phyloP scores from a whole-genome alignment of 1,140 invertebrate species.

The Meloidogyne exigua region DNA sequence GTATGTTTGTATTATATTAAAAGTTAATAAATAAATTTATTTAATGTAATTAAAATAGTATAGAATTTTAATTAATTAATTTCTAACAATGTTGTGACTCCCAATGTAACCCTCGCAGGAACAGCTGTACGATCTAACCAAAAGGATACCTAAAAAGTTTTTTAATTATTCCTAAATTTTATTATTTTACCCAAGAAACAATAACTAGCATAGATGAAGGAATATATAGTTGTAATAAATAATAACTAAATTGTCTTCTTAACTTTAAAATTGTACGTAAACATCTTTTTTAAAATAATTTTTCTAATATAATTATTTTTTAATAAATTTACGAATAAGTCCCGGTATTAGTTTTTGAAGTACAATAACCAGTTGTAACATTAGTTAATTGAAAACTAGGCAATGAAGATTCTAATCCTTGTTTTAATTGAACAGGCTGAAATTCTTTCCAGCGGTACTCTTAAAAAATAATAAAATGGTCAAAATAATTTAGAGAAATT shows the following conservation, averaged over 20 bases:
- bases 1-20: too few species aligned
- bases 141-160: constrained; percentile 58
- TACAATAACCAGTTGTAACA: constrained; percentile 86
- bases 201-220: constrained; percentile 67
- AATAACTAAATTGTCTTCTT: constrained; percentile 90
- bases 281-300: constrained; percentile 67
- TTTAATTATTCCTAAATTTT: not conserved
- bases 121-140: constrained; percentile 68
- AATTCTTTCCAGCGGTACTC: constrained; percentile 78
- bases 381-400: constrained; percentile 88
- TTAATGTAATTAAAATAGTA: constrained; percentile 60
- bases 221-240: constrained; percentile 77
- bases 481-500: not conserved
- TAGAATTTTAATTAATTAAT: constrained; percentile 87
- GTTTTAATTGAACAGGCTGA: constrained; percentile 88
- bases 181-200: constrained; percentile 66
- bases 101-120: constrained; percentile 61
- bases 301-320: not conserved
- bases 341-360: constrained; percentile 91
- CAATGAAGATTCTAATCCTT: constrained; percentile 77
- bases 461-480: constrained; percentile 1
- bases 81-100: constrained; percentile 75
- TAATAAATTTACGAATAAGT: constrained; percentile 77
- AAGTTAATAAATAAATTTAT: too few species aligned
- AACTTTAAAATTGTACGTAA: constrained; percentile 88